phyloP scores from a whole-genome alignment of 2,888 invertebrate species.

The Drosophila tripunctata region DNA sequence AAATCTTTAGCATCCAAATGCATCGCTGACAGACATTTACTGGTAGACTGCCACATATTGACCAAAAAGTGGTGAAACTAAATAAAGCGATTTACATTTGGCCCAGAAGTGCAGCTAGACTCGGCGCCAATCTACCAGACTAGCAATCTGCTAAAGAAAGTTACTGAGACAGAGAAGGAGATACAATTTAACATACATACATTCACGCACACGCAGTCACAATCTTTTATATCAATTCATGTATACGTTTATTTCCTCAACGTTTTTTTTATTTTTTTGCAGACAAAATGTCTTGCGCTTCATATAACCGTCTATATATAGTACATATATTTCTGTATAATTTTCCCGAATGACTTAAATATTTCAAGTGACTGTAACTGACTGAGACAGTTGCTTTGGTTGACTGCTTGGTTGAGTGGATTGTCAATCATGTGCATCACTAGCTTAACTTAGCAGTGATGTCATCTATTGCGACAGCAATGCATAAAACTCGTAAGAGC shows the following conservation, averaged over 20 bases:
- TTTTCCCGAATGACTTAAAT: constrained; percentile 61
- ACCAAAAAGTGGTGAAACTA: constrained; percentile 35
- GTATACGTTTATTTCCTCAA: constrained; percentile 5
- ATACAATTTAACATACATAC: not conserved
- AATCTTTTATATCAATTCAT: constrained; percentile 52
- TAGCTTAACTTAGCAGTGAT: constrained; percentile 38
- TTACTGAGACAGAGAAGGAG: not conserved
- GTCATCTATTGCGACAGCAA: constrained; percentile 33
- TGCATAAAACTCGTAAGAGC: constrained; percentile 12
- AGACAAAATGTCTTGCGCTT: not conserved
- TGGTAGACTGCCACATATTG: constrained; percentile 28
- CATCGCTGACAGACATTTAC: constrained; percentile 34
- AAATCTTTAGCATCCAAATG: constrained; percentile 68
- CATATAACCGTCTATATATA: not conserved
- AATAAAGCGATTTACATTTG: constrained; percentile 50
- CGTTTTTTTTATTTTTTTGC: constrained; percentile 8
- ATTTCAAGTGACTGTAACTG: constrained; percentile 49
- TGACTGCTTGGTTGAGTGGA: constrained; percentile 42
- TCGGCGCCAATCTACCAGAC: constrained; percentile 21
- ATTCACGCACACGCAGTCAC: constrained; percentile 3
- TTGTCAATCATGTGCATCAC: constrained; percentile 77
- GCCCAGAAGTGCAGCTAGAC: constrained; percentile 30
- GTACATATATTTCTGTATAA: constrained; percentile 47
- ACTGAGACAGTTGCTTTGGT: constrained; percentile 22
- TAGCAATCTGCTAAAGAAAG: not conserved